These are phyloP conservation scores for Cloeon dipterum DNA, from an alignment of 2,888 invertebrate genomes.

Conservation along the genomic window DNA sequence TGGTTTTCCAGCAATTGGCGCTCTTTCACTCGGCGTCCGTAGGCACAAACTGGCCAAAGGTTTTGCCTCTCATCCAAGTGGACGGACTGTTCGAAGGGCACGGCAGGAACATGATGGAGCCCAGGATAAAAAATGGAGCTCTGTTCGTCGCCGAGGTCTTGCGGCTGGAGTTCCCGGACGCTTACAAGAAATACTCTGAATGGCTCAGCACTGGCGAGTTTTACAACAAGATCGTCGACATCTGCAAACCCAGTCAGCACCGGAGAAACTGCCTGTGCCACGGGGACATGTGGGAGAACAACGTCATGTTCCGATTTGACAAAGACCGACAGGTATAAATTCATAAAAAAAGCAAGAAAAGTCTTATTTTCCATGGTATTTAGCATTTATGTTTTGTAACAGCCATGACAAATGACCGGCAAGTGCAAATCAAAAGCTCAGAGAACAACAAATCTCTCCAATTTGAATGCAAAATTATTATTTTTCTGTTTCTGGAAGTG, in stretches of 20 bases:
- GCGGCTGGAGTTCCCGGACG: background rate
- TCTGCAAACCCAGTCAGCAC: background rate
- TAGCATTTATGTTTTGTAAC: too few species aligned
- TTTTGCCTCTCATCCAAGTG: background rate
- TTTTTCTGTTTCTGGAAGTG: too few species aligned
- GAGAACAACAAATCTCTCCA: too few species aligned
- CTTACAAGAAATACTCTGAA: background rate
- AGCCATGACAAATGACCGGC: too few species aligned
- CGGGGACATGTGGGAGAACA: constrained; percentile 1
- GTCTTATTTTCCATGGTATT: too few species aligned
- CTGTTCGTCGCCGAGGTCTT: background rate
- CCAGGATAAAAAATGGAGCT: background rate
- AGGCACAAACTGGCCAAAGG: background rate
- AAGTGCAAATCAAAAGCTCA: too few species aligned
- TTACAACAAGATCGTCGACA: background rate
- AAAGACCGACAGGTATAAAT: background rate
- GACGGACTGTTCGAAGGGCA: background rate
- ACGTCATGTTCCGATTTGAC: background rate
- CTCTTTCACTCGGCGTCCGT: background rate
- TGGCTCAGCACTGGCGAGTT: background rate
- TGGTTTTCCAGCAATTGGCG: background rate
- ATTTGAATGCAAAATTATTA: too few species aligned
- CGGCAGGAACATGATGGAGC: background rate
- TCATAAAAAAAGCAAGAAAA: too few species aligned
- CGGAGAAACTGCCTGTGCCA: background rate